Evolutionary conservation across 2,888 invertebrate species (phyloP).

Genomic region (Dione juno): DNA sequence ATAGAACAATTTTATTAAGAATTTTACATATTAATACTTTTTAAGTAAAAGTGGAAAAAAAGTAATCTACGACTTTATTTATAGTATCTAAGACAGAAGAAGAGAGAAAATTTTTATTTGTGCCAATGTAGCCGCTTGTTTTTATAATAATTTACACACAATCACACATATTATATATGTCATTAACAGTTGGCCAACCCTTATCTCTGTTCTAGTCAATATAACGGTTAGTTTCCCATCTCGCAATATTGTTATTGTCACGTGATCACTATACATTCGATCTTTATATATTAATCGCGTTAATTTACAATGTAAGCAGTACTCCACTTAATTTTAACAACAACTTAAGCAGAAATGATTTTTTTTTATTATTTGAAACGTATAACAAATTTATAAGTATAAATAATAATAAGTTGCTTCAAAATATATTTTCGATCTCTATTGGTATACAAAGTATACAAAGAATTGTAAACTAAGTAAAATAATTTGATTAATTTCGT

Average conservation of each 20-base stretch:
- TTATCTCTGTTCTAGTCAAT: constrained; percentile 15
- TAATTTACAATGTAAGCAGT: not conserved
- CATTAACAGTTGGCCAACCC: constrained; percentile 26
- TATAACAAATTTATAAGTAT: not conserved
- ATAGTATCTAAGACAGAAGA: too few relatives aligned
- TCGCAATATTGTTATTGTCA: constrained; percentile 24
- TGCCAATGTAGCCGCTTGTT: not conserved
- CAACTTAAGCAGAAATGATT: not conserved
- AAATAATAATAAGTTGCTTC: not conserved
- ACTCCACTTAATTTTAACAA: constrained; percentile 1
- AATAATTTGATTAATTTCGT: not conserved
- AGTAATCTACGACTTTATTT: too few relatives aligned
- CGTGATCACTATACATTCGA: not conserved
- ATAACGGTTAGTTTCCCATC: constrained; percentile 13
- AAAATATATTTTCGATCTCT: not conserved
- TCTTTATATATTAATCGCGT: constrained; percentile 11
- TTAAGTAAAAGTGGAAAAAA: too few relatives aligned
- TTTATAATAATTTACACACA: not conserved
- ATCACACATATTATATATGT: constrained; percentile 5
- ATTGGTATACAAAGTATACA: not conserved
- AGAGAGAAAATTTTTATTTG: too few relatives aligned
- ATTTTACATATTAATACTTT: too few relatives aligned
- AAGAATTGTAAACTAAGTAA: constrained; percentile 1
- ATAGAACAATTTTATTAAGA: too few relatives aligned
- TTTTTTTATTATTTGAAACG: not conserved